These are phyloP conservation scores for Unio delphinus DNA, from an alignment of 2,888 invertebrate species.

Conservation along the genomic window DNA sequence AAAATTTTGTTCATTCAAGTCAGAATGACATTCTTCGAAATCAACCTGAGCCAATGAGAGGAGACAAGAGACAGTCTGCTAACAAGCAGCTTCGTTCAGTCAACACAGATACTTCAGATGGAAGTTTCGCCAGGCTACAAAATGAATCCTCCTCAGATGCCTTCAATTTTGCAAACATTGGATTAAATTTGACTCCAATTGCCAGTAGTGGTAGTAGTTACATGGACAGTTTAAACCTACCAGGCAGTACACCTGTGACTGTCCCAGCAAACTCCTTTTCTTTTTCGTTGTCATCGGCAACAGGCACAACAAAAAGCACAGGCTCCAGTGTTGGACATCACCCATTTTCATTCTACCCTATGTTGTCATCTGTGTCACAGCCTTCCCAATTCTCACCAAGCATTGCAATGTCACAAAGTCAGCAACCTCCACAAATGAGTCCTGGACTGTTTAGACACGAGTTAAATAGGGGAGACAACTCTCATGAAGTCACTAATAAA, in stretches of 20 bases:
- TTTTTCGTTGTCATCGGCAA: slow-evolving; percentile 34
- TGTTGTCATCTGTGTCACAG: slow-evolving; percentile 25
- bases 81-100: slow-evolving; percentile 13
- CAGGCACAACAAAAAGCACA: slow-evolving; percentile 38
- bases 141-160: slow-evolving; percentile 46
- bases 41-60: slow-evolving; percentile 15
- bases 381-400: slow-evolving; percentile 27
- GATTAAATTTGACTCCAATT: slow-evolving; percentile 54
- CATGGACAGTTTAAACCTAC: slow-evolving; percentile 42
- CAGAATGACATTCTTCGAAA: slow-evolving; percentile 28
- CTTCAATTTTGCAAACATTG: slow-evolving; percentile 59
- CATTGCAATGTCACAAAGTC: slow-evolving; percentile 26
- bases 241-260: slow-evolving; percentile 32
- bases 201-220: slow-evolving; percentile 41
- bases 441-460: neutral
- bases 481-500: slow-evolving; percentile 18
- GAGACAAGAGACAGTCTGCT: slow-evolving; percentile 7
- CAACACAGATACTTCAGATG: slow-evolving; percentile 23
- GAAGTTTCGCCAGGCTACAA: slow-evolving; percentile 31
- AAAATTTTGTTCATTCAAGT: slow-evolving; percentile 58
- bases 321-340: slow-evolving; percentile 27
- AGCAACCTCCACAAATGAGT: slow-evolving; percentile 15
- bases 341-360: slow-evolving; percentile 48
- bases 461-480: slow-evolving; percentile 24
- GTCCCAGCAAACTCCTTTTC: slow-evolving; percentile 42